phyloP scores from a whole-genome alignment of 53 echinoderm and acorn worm species.

The Antedon mediterranea region DNA sequence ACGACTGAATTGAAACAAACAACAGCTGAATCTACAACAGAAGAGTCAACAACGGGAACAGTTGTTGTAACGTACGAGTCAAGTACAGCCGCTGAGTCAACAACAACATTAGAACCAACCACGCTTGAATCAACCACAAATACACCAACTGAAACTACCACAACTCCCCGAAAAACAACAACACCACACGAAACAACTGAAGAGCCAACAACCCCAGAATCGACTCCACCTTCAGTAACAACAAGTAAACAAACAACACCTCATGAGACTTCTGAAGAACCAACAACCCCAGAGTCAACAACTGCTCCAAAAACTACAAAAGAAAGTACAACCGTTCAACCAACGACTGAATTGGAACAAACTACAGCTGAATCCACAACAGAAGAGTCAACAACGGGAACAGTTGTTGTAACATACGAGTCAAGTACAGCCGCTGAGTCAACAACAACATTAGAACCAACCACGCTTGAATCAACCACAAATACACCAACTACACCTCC shows the following conservation, averaged over 20 bases:
- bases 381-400: not conserved
- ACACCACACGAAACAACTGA: conserved; percentile 2
- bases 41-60: not conserved
- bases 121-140: no score
- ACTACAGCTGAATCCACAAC: not conserved
- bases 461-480: no score
- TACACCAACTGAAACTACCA: conserved; percentile 4
- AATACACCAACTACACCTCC: conserved; percentile 5
- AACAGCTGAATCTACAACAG: not conserved
- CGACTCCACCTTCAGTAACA: no score
- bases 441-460: no score
- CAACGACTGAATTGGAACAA: no score
- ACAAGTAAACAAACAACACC: no score
- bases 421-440: no score
- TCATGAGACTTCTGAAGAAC: not conserved
- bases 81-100: no score
- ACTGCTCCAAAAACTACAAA: not conserved
- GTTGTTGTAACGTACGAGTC: no score
- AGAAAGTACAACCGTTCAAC: not conserved
- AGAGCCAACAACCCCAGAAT: not conserved
- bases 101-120: no score
- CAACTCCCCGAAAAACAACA: conserved; percentile 9
- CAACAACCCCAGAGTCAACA: conserved; percentile 18
- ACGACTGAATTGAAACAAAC: no score
- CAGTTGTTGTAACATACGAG: no score